Percentiles rank a stretch among this genome's conserved stretches.
Evolutionary conservation across 2,113 vertebrate genomes (phyloP).

Genomic region (Mesitornis unicolor): DNA sequence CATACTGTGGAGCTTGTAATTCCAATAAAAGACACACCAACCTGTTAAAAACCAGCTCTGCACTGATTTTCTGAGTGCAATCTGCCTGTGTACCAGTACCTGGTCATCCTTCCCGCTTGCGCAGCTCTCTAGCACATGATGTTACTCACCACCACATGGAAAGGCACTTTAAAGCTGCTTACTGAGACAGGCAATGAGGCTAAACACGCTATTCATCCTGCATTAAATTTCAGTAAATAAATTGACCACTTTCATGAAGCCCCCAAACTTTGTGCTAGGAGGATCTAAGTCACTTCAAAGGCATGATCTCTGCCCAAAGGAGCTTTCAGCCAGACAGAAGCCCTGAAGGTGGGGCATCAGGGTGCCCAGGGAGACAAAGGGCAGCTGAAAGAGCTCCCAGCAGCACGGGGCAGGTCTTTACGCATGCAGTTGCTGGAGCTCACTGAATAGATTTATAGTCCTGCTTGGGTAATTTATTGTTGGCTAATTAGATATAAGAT

Average conservation of each 20-base stretch:
- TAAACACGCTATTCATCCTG: background rate
- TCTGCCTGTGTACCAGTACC: background rate
- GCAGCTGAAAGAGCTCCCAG: background rate
- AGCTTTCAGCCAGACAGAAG: conserved; percentile 14
- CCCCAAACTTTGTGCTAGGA: background rate
- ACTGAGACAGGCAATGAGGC: background rate
- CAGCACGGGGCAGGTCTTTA: background rate
- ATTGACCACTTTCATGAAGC: background rate
- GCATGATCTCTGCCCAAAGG: background rate
- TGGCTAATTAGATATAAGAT: conserved; percentile 43
- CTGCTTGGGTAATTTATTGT: conserved; percentile 30
- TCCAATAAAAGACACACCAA: background rate
- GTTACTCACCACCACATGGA: rapidly evolving
- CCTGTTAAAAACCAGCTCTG: background rate
- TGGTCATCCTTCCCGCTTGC: background rate
- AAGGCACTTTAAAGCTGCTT: background rate
- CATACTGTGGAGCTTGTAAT: background rate
- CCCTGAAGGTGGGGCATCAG: background rate
- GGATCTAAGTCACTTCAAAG: conserved; percentile 16
- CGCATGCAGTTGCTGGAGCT: background rate
- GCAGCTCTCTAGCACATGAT: background rate
- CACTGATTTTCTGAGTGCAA: background rate
- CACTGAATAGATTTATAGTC: conserved; percentile 29
- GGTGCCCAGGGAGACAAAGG: background rate
- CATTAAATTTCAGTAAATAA: background rate